Base-by-base conservation (phyloP, 2,888 invertebrate species). In the Caradrina kadenii region DNA sequence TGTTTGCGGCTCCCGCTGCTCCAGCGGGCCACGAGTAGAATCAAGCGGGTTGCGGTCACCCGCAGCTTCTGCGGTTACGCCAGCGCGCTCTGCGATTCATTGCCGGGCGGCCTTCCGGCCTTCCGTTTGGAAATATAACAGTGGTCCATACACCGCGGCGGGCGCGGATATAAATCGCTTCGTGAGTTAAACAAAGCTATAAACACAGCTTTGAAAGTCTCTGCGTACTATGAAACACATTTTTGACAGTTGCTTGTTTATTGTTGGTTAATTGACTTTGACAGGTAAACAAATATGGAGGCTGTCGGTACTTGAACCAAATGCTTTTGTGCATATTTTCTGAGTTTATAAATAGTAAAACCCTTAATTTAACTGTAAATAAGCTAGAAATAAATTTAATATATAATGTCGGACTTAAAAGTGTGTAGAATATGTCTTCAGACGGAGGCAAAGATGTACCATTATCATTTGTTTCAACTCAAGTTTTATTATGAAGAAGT, bases 401-500 rank as follows among this genome's bases (percentile, higher is more conserved):
- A 81, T 7, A 69, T 59, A 53, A 90, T 91, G 91, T 73, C 88
- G 31, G 88, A 91, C 48, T 56, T 91, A 22, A 90, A 90, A 85
- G 88, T 93, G 73, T 93, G 93, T 70, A 86, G 93, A 67, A 91
- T 93, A 82, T 93, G 93, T 63, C 84, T 93, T 56, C 83, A 86
- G 26, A 91, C 90, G 1, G 89, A 90, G 35, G 81, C 84, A 10
- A 93, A 91, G 81, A 82, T 90, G 69, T 93, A 90, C 68, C 85
- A 88, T 72, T 87, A 84, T 59, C 85, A 91, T 81, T 83, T 80
- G 72, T 90, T 83, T 85, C 86, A 90, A 62, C 83, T 93, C 0
- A 91, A 90, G 76, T 87, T 86, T 19, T 91, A 89, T 79, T 93
- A 93, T 73, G 93, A 93, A 86, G 92, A 92, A 87, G 85, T 93